Base-by-base conservation (phyloP, 2,113 vertebrate genomes). In the Gavialis gangeticus region DNA sequence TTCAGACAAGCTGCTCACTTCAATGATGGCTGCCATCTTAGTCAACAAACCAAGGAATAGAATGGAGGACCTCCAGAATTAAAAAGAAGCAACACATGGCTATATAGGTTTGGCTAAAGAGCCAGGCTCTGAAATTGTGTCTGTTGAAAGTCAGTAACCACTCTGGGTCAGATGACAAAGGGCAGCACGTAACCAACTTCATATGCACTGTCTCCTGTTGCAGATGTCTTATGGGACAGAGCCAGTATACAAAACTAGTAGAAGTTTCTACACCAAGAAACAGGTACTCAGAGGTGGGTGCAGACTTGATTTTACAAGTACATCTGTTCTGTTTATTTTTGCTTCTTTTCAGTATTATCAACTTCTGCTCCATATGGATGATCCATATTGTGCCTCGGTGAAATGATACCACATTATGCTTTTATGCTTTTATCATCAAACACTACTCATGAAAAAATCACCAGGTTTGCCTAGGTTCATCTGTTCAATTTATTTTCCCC, bases 311-410 rank as follows among this genome's bases (percentile, higher is more conserved):
- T 98, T 98, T 97, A 93, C 97, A 97, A 97, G 98, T 98, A 96
- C 98, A 98, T 98, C 98, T 98, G 98, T 96, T 98, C 98, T 98
- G 97, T 98, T 98, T 98, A 98, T 98, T 98, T 98, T 98, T 98
- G 97, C 98, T 97, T 97, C 98, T 97, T 96, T 96, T 96, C 97
- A 96, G 96, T 91, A 97, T 98, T 98, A 98, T 98, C 98, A 96
- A 97, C 98, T 98, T 97, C 97, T 98, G 98, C 96, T 98, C 98
- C 98, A 98, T 98, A 98, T 98, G 98, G 98, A 95, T 96, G 96
- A 97, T 98, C 98, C 98, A 98, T 98, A 98, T 98, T 98, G 98
- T 97, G 98, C 98, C 98, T 98, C 89, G 94, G 97, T 97, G 97
- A 97, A 98, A 98, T 96, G 98, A 97, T 97, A 95, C 95, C 96